Percentiles rank a stretch among this genome's conserved stretches.
These are phyloP conservation scores for Penelope pileata DNA, from an alignment of 2,113 vertebrate species.

Conservation along the genomic window DNA sequence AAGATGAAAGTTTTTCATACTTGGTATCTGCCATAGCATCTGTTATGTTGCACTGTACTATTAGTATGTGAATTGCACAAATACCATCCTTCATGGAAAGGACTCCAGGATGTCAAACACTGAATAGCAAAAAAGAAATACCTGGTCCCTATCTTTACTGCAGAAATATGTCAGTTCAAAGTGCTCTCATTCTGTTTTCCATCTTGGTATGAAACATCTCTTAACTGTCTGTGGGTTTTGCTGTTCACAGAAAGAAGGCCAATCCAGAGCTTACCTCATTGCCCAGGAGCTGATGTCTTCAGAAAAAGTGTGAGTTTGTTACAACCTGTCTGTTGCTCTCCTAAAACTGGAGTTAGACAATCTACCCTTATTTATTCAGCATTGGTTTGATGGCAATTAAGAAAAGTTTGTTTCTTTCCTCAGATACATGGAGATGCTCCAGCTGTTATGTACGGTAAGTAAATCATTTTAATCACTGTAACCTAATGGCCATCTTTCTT, in stretches of 20 bases:
- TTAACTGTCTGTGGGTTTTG: constrained; percentile 20
- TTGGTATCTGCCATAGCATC: not conserved
- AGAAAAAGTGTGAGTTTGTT: constrained; percentile 87
- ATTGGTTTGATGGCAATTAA: constrained; percentile 34
- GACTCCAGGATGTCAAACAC: not conserved
- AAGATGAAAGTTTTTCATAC: not conserved
- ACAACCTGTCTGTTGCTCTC: not conserved
- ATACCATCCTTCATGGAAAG: not conserved
- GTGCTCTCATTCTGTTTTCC: not conserved
- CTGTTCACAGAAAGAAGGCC: constrained; percentile 85
- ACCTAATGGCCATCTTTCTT: constrained; percentile 26
- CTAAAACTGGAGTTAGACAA: not conserved
- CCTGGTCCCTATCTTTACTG: not conserved
- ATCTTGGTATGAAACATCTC: not conserved
- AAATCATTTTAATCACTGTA: constrained; percentile 41
- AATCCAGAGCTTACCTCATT: constrained; percentile 85
- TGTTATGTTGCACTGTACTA: not conserved
- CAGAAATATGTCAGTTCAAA: not conserved
- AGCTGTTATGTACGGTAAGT: constrained; percentile 84
- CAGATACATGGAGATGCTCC: constrained; percentile 89
- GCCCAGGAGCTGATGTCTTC: constrained; percentile 88
- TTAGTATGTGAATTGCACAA: not conserved
- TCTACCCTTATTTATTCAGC: not conserved
- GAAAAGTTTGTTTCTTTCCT: constrained; percentile 60
- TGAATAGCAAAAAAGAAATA: not conserved